Evolutionary conservation across 37 sponge, comb jelly and placozoan genomes (phyloP).

Genomic region (Geodia barretti): DNA sequence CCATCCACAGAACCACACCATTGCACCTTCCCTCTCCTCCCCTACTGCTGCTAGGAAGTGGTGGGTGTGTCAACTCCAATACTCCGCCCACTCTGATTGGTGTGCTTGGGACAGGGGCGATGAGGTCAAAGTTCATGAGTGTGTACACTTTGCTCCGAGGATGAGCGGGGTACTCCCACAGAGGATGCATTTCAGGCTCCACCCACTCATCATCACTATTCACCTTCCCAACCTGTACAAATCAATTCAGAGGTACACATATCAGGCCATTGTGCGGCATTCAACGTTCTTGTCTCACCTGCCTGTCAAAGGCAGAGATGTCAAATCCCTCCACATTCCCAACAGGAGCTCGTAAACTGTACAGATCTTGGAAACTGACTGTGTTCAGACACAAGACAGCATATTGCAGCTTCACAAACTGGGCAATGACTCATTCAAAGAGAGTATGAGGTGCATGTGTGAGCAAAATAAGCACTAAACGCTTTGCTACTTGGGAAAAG

Average conservation of each 20-base stretch:
- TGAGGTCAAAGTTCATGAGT: conserved; percentile 78
- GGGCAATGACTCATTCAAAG: too few relatives aligned
- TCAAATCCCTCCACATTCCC: conserved; percentile 74
- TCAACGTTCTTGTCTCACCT: conserved; percentile 9
- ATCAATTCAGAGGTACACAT: not conserved
- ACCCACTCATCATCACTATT: conserved; percentile 17
- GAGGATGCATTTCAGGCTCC: conserved; percentile 71
- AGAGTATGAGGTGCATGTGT: too few relatives aligned
- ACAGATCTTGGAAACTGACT: conserved; percentile 75
- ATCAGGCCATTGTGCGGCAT: not conserved
- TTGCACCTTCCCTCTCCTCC: conserved; percentile 21
- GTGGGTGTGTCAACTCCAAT: too few relatives aligned
- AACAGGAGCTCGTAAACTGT: conserved; percentile 62
- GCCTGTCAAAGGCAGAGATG: conserved; percentile 66
- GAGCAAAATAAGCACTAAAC: too few relatives aligned
- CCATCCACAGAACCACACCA: conserved; percentile 87
- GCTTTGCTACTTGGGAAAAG: too few relatives aligned
- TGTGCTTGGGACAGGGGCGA: conserved; percentile 17
- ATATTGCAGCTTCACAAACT: too few relatives aligned
- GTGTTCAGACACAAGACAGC: not conserved
- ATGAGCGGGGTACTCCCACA: conserved; percentile 85
- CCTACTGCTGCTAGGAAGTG: too few relatives aligned
- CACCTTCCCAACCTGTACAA: conserved; percentile 36
- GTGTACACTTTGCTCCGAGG: conserved; percentile 36
- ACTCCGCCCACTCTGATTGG: not conserved